A percentile compares a stretch with the other conserved stretches of the same genome.
Evolutionary conservation across 2,113 vertebrate genomes (phyloP).

Genomic region (Sapajus apella): DNA sequence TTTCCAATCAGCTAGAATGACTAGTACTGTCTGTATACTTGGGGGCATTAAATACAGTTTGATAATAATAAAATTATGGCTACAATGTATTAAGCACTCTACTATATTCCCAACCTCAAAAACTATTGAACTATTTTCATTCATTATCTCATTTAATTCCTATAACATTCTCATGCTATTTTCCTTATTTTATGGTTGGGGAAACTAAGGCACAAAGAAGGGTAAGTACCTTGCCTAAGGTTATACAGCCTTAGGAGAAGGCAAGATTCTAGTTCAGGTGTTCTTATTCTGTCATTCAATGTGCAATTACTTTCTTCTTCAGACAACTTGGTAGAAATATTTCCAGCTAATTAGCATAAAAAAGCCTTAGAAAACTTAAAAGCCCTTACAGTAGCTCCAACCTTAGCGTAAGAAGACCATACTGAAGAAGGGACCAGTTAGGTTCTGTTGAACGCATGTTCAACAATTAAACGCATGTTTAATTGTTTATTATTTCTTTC

Average conservation of each 20-base stretch:
- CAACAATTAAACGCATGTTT: neutral
- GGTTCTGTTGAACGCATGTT: neutral
- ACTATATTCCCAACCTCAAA: neutral
- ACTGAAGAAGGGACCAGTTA: neutral
- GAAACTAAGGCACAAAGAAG: neutral
- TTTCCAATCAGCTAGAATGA: neutral
- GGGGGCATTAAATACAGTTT: neutral
- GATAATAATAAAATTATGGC: neutral
- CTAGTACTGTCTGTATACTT: neutral
- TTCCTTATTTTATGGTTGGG: neutral
- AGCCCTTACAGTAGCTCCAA: neutral
- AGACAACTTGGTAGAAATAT: neutral
- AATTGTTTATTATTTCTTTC: neutral
- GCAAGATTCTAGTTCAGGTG: neutral
- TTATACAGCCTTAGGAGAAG: neutral
- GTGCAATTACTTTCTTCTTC: neutral
- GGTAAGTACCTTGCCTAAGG: neutral
- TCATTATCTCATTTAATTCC: slow-evolving; percentile 23
- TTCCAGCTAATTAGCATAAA: neutral
- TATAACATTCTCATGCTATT: neutral
- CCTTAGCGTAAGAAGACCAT: neutral
- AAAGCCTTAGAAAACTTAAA: slow-evolving; percentile 1
- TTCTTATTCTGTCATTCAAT: neutral
- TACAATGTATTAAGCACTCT: neutral
- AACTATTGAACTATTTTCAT: neutral